phyloP scores from a whole-genome alignment of 2,888 invertebrate species.

The Arge pagana region DNA sequence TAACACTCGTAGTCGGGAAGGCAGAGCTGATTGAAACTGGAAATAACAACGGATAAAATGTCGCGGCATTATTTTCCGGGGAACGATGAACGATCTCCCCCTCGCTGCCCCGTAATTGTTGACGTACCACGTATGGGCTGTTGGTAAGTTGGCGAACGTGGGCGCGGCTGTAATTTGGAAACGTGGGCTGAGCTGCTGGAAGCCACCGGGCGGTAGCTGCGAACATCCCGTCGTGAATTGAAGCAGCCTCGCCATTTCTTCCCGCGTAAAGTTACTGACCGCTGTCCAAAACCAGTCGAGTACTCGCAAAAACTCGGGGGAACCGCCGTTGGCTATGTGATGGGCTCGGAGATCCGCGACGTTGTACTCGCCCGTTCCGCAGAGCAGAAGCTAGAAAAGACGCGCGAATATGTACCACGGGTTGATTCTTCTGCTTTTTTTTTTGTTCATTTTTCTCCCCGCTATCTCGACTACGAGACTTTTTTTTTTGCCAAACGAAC shows the following conservation, averaged over 20 bases:
- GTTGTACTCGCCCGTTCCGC: constrained; percentile 91
- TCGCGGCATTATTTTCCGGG: constrained; percentile 5
- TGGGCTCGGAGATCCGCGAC: constrained; percentile 88
- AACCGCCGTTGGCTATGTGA: constrained; percentile 81
- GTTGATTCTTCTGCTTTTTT: constrained; percentile 5
- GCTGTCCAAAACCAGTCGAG: constrained; percentile 92
- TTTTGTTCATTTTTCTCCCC: constrained; percentile 5
- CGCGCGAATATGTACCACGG: constrained; percentile 4
- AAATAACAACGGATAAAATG: too few species aligned
- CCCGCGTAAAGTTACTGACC: constrained; percentile 84
- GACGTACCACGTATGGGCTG: constrained; percentile 92
- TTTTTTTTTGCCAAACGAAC: too few species aligned
- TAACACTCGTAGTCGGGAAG: constrained; percentile 93
- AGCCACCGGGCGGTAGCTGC: constrained; percentile 89
- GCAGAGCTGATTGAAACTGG: constrained; percentile 93
- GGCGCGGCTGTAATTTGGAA: constrained; percentile 92
- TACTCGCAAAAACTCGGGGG: constrained; percentile 81
- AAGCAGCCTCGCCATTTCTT: constrained; percentile 89
- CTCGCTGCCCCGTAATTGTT: too few species aligned
- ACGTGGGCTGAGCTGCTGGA: constrained; percentile 85
- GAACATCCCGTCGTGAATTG: constrained; percentile 95
- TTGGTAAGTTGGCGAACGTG: constrained; percentile 87
- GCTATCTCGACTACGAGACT: not conserved
- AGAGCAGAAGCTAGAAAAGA: constrained; percentile 74
- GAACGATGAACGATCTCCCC: not conserved